These are phyloP conservation scores for Cephalopterus ornatus DNA, from an alignment of 2,113 vertebrate species.

Conservation along the genomic window DNA sequence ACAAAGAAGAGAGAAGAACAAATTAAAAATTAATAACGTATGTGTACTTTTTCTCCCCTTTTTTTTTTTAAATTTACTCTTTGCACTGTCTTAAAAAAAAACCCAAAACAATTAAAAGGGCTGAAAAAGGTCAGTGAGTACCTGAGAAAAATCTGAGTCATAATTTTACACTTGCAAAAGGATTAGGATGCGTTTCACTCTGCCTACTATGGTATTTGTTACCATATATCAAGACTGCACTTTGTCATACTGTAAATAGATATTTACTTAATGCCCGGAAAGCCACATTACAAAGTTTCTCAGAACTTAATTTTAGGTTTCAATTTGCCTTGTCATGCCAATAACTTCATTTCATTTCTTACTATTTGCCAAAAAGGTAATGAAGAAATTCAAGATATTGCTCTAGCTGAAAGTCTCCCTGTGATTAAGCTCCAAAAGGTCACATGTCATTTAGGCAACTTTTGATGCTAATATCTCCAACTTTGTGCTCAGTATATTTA, in stretches of 20 bases:
- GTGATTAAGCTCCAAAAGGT: neutral
- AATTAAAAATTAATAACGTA: conserved; percentile 98
- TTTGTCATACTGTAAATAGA: neutral
- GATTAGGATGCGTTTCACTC: neutral
- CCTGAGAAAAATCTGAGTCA: neutral
- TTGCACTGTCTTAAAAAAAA: neutral
- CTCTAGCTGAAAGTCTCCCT: neutral
- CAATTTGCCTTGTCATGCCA: neutral
- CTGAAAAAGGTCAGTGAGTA: conserved; percentile 16
- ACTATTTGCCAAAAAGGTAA: neutral
- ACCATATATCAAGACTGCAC: neutral
- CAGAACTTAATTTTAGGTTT: conserved; percentile 1
- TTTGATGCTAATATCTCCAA: neutral
- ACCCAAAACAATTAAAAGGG: neutral
- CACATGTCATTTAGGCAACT: neutral
- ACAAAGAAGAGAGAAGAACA: conserved; percentile 92
- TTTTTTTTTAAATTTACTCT: neutral
- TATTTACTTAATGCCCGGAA: neutral
- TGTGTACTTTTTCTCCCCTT: conserved; percentile 14
- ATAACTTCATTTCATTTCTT: neutral
- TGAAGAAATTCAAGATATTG: neutral
- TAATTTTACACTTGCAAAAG: neutral
- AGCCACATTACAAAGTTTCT: neutral
- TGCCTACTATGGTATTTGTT: neutral
- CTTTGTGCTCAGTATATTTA: neutral